These are phyloP conservation scores for Elephas maximus DNA, from an alignment of 2,113 vertebrate species.

Conservation along the genomic window DNA sequence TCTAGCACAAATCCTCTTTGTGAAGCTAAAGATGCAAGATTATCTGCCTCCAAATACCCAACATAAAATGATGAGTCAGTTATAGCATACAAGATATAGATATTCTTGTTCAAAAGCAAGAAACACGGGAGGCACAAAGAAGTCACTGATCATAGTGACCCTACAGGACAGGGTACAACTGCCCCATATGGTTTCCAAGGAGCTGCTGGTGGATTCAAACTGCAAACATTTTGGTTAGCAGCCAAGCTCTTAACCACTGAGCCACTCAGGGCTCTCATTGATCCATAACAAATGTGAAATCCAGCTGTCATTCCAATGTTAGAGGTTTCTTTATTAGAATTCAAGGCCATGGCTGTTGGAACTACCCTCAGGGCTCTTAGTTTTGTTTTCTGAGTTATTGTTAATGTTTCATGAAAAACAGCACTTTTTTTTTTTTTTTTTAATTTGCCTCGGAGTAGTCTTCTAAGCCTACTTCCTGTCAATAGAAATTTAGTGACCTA, in stretches of 20 bases:
- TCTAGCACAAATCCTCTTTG: too few species aligned
- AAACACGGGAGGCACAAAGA: neutral
- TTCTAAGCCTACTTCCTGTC: neutral
- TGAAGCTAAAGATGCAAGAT: neutral
- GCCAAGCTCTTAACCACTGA: too few species aligned
- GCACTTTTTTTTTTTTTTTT: neutral
- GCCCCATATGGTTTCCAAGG: too few species aligned
- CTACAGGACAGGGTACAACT: too few species aligned
- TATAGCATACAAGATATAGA: neutral
- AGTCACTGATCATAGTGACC: too few species aligned
- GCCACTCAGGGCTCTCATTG: too few species aligned
- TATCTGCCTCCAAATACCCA: neutral
- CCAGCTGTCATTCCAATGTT: neutral
- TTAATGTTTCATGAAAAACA: neutral
- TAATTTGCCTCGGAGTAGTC: neutral
- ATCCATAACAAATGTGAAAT: neutral
- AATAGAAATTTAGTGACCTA: neutral
- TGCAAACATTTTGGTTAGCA: too few species aligned
- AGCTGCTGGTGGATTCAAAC: too few species aligned
- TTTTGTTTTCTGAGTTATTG: neutral
- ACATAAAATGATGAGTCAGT: fast-evolving
- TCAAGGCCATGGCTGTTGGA: neutral
- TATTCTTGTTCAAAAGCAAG: too few species aligned
- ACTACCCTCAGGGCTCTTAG: neutral
- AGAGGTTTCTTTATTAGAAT: neutral